phyloP scores from a whole-genome alignment of 2,888 invertebrate genomes.

The Molorchus minor region DNA sequence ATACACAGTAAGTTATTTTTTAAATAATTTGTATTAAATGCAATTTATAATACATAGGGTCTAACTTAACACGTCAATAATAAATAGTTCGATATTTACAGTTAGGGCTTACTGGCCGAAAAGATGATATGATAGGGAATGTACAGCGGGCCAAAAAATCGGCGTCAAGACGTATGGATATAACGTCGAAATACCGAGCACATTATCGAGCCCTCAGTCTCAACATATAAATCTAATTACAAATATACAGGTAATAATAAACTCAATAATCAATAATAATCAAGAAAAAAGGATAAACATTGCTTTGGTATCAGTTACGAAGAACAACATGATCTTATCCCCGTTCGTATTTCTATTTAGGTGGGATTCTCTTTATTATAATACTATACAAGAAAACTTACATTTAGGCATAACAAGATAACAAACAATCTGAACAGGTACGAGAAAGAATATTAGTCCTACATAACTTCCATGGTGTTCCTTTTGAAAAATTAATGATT shows the following conservation, averaged over 20 bases:
- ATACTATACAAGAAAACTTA: constrained; percentile 43
- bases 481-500: constrained; percentile 10
- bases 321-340: constrained; percentile 55
- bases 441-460: constrained; percentile 10
- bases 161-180: constrained; percentile 30
- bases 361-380: constrained; percentile 34
- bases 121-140: constrained; percentile 62
- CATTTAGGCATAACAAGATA: constrained; percentile 27
- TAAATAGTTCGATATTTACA: constrained; percentile 56
- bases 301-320: constrained; percentile 66
- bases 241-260: constrained; percentile 60
- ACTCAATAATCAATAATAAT: constrained; percentile 60
- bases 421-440: constrained; percentile 14
- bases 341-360: constrained; percentile 41
- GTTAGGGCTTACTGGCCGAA: constrained; percentile 57
- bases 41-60: constrained; percentile 51
- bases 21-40: constrained; percentile 43
- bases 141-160: constrained; percentile 57
- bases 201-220: constrained; percentile 57
- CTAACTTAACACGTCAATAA: constrained; percentile 42
- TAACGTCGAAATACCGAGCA: constrained; percentile 11
- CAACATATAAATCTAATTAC: constrained; percentile 62
- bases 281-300: constrained; percentile 61
- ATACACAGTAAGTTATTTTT: constrained; percentile 33
- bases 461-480: not conserved